Evolutionary conservation across 2,797 vertebrate species (phyloP).

Genomic region (Anguilla anguilla): DNA sequence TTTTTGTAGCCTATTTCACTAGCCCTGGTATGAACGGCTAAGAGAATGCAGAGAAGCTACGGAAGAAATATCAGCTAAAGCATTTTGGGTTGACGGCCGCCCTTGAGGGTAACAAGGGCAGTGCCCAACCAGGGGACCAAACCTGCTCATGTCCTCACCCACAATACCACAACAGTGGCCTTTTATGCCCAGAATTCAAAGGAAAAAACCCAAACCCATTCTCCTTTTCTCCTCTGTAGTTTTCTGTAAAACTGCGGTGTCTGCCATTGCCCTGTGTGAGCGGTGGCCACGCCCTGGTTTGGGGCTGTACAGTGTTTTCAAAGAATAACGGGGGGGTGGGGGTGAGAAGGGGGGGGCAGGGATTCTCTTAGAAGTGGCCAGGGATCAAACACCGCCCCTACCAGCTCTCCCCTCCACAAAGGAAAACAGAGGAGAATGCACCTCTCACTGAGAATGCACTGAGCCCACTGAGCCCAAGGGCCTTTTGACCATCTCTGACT

Average conservation of each 20-base stretch:
- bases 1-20: too few relatives aligned
- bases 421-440: not conserved
- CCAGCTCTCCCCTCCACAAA: not conserved
- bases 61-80: too few relatives aligned
- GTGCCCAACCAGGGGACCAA: not conserved
- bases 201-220: not conserved
- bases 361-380: not conserved
- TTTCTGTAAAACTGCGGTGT: not conserved
- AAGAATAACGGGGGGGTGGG: too few relatives aligned
- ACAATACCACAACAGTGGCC: not conserved
- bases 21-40: too few relatives aligned
- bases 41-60: too few relatives aligned
- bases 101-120: not conserved
- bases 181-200: not conserved
- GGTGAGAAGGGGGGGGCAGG: not conserved
- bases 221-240: not conserved
- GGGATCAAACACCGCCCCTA: not conserved
- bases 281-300: not conserved
- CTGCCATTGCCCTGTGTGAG: not conserved
- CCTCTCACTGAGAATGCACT: not conserved
- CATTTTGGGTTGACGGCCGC: not conserved
- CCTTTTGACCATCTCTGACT: too few relatives aligned
- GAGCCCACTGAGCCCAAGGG: too few relatives aligned
- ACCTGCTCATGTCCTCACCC: not conserved
- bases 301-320: not conserved